phyloP scores from a whole-genome alignment of 2,888 invertebrate species.

The Phengaris alcon region DNA sequence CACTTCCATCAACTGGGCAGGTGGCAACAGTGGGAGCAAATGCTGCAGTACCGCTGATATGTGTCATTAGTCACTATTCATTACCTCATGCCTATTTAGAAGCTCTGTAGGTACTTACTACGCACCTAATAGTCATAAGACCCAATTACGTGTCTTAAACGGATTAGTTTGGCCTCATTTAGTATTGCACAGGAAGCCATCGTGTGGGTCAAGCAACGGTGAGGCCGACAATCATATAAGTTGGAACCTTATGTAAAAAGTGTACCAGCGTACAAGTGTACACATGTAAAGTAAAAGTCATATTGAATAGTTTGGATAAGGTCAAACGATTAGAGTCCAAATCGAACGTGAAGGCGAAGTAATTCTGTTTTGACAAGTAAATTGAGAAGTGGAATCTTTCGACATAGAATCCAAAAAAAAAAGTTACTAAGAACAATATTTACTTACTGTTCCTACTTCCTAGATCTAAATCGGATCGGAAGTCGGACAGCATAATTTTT shows the following conservation, averaged over 20 bases:
- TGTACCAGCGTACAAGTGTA: slow-evolving; percentile 27
- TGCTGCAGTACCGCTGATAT: too few relatives aligned
- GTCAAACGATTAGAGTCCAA: background rate
- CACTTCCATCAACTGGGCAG: too few relatives aligned
- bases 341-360: too few relatives aligned
- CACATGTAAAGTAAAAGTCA: background rate
- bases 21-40: too few relatives aligned
- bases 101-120: background rate
- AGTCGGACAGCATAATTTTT: too few relatives aligned
- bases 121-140: slow-evolving; percentile 28
- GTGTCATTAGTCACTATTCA: too few relatives aligned
- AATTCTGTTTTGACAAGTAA: too few relatives aligned
- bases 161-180: slow-evolving; percentile 39
- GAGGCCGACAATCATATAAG: slow-evolving; percentile 30
- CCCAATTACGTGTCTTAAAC: slow-evolving; percentile 38
- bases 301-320: background rate
- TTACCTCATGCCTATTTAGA: background rate
- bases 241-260: slow-evolving; percentile 33
- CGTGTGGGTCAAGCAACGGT: slow-evolving; percentile 44
- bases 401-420: too few relatives aligned
- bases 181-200: slow-evolving; percentile 44
- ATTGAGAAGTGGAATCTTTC: too few relatives aligned
- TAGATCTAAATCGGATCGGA: too few relatives aligned
- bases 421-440: too few relatives aligned
- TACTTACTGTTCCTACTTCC: too few relatives aligned